Evolutionary conservation across 2,797 vertebrate species (phyloP), one percentile per base, ranked within the genome.

Genomic region (Okamejei kenojei): DNA sequence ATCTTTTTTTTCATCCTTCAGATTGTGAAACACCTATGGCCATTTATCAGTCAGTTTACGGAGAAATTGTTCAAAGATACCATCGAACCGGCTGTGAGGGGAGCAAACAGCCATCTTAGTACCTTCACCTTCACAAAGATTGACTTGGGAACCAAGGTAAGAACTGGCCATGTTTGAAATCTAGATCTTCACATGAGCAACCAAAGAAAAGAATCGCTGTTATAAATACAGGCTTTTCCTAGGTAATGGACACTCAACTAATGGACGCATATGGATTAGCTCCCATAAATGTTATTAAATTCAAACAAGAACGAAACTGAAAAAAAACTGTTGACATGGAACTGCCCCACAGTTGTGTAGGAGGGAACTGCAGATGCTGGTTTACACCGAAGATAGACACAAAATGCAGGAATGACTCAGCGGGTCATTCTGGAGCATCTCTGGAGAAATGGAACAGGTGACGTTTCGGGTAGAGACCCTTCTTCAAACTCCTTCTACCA

Each of bases 11-110:
- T n/a, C 35, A 0, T 35, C 61, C 93, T 93, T 65, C 95, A 99
- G 99, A 99, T 98, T 76, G 98, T 99, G 93, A 98, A 98, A 94
- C 98, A 99, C 95, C 98, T 99, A 98, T 99, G 98, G 99, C 99
- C 99, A 71, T 99, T 98, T 94, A 98, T 99, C 96, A 98, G 97
- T 94, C 98, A 99, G 93, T 99, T 99, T 94, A 97, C 99, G 94
- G 98, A 99, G 95, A 99, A 99, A 94, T 95, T 99, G 94, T 99
- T 99, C 95, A 96, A 97, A 93, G 98, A 99, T 94, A 99, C 98
- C 92, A 99, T 99, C 94, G 98, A 99, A 94, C 99, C 99, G 9
- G 97, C 98, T 0, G 97, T 99, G 78, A 97, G 97, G 95, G 97
- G 96, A 29, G 98, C 98, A 71, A 97, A 97, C 95, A 95, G 97